Base-by-base conservation (phyloP, 2,113 vertebrate genomes). In the Vireo altiloquus region DNA sequence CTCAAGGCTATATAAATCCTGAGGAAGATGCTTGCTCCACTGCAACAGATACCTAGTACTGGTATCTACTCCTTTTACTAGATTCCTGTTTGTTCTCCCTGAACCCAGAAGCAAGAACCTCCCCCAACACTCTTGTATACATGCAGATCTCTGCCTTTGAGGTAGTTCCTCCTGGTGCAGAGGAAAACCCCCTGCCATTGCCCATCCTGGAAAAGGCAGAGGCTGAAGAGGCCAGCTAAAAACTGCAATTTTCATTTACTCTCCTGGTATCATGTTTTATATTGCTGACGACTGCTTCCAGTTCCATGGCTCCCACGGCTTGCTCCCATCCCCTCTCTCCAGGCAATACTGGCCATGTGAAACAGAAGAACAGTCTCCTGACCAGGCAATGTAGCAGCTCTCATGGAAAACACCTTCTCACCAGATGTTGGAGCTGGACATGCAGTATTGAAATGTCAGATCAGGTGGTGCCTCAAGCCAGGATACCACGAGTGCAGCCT, bases 241-340 rank as follows among this genome's bases (percentile, higher is more conserved):
- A 24, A 16, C 5, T 37, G 25, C 7, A 20, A 16, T 82, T 79
- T 90, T 56, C 9, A 17, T 54, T 61, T 82, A 10, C 21, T 87
- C 33, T 84, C 27, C 13, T 3, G 57, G 15, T 50, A 30, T 28
- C 23, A 7, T 24, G 16, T 63, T 89, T 86, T 47, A 64, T 6
- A n/a, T 24, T 25, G 33, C 7, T 18, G 68, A 10, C 0, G 0
- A 52, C 3, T 60, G 22, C 8, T 31, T 85, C 25, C n/a, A 37
- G 6, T 60, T 64, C 28, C 66, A 24, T 0, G 13, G 21, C 12
- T 42, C 15, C 20, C 17, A 27, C 2, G 7, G n/a, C 11, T 78
- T 1, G 2, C 14, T 69, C 28, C 19, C 17, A 37, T 49, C 11
- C 14, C 42, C 12, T 68, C 52, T 28, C 24, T 25, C 4, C 4